Percentiles rank a stretch among this genome's conserved stretches.
phyloP scores from a whole-genome alignment of 2,888 invertebrate genomes.

The Poecilus cupreus region DNA sequence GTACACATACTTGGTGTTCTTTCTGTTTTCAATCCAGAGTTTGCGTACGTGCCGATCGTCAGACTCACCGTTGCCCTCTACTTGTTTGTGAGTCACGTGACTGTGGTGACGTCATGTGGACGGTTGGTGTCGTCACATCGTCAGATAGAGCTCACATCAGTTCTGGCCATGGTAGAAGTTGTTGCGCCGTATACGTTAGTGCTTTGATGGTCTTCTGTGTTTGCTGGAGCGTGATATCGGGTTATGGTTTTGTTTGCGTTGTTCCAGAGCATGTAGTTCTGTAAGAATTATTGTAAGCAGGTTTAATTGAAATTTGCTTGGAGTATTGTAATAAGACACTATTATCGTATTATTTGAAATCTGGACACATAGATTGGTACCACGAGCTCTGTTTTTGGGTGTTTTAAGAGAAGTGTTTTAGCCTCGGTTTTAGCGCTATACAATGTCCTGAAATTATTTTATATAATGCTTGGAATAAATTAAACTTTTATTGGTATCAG shows the following conservation, averaged over 20 bases:
- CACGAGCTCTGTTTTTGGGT: too few relatives aligned
- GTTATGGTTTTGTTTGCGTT: not conserved
- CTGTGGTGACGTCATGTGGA: slow-evolving; percentile 12
- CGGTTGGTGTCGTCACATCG: not conserved
- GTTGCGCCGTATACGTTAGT: too few relatives aligned
- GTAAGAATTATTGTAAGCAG: not conserved
- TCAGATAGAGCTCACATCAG: not conserved
- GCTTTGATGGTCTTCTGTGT: not conserved
- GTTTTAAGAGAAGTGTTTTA: too few relatives aligned
- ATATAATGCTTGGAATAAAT: too few relatives aligned
- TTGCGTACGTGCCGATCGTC: slow-evolving; percentile 30
- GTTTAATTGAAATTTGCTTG: not conserved
- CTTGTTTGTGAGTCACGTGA: not conserved
- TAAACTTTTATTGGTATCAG: too few relatives aligned
- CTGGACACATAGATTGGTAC: too few relatives aligned
- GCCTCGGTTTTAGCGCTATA: too few relatives aligned
- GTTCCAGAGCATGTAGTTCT: not conserved
- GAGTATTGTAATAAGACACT: not conserved
- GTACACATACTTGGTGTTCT: not conserved
- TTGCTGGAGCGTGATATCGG: not conserved
- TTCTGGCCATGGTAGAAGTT: too few relatives aligned
- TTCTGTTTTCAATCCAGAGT: slow-evolving; percentile 14
- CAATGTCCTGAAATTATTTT: too few relatives aligned
- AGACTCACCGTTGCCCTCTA: slow-evolving; percentile 29
- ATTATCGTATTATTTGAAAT: not conserved